Evolutionary conservation across 2,113 vertebrate genomes (phyloP).

Genomic region (Xyliphius kryptos): DNA sequence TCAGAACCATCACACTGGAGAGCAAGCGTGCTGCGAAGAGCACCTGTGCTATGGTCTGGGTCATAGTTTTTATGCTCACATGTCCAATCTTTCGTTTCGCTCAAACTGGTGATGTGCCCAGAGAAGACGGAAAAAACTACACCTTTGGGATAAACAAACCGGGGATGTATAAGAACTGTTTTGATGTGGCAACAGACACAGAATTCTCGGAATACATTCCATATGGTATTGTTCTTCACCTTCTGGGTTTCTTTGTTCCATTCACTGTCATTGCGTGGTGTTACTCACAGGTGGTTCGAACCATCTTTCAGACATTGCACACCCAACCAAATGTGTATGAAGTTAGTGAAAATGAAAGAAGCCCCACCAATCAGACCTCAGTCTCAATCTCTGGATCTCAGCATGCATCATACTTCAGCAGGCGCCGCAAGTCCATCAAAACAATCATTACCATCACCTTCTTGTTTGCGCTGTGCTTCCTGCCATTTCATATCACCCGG

Average conservation of each 20-base stretch:
- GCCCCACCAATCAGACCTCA: slow-evolving; percentile 34
- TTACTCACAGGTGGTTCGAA: slow-evolving; percentile 70
- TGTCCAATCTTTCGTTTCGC: slow-evolving; percentile 74
- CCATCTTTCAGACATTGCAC: slow-evolving; percentile 64
- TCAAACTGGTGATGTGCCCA: slow-evolving; percentile 57
- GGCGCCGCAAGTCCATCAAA: slow-evolving; percentile 69
- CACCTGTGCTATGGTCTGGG: slow-evolving; percentile 67
- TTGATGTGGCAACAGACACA: slow-evolving; percentile 69
- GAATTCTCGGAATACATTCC: slow-evolving; percentile 73
- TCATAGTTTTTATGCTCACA: slow-evolving; percentile 68
- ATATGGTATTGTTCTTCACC: slow-evolving; percentile 68
- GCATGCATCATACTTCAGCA: slow-evolving; percentile 53
- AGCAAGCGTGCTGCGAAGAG: slow-evolving; percentile 64
- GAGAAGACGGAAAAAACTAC: background rate
- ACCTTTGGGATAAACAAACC: slow-evolving; percentile 28
- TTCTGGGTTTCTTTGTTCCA: slow-evolving; percentile 69
- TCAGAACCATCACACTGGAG: slow-evolving; percentile 69
- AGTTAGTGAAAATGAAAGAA: slow-evolving; percentile 36
- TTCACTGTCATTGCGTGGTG: slow-evolving; percentile 73
- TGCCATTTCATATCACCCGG: slow-evolving; percentile 72
- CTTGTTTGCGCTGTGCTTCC: slow-evolving; percentile 70
- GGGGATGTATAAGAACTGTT: slow-evolving; percentile 62
- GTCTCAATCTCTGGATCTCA: slow-evolving; percentile 34
- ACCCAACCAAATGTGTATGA: slow-evolving; percentile 49
- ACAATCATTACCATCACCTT: slow-evolving; percentile 73